Conservation (phyloP, 37 sponge, comb jelly and placozoan species). For the Bolinopsis microptera region DNA sequence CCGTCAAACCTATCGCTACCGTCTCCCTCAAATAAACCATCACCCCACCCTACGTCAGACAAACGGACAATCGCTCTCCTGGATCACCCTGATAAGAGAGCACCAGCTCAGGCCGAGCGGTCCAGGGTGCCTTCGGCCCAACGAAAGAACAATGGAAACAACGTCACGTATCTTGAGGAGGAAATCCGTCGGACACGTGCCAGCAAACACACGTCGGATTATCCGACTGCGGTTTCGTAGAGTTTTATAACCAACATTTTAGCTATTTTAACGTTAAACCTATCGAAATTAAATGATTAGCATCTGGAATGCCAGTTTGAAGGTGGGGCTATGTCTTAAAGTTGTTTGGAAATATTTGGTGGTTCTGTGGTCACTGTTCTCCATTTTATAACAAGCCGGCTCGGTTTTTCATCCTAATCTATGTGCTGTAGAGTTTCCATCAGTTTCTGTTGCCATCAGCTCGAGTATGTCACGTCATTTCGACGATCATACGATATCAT, state of each 20-base stretch:
- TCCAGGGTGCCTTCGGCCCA: not conserved
- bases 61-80: conserved; percentile 38
- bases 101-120: not conserved
- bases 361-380: not conserved
- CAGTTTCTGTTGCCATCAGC: no score
- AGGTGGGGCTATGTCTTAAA: not conserved
- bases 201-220: conserved; percentile 50
- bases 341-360: not conserved
- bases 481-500: no score
- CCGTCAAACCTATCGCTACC: not conserved
- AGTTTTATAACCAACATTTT: not conserved
- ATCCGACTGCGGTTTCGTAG: conserved; percentile 59
- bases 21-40: conserved; percentile 40
- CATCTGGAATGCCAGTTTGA: conserved; percentile 1
- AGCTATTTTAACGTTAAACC: conserved; percentile 35
- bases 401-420: not conserved
- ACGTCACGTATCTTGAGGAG: conserved; percentile 60
- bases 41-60: not conserved
- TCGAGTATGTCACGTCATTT: no score
- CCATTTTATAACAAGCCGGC: no score
- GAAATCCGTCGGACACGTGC: conserved; percentile 45
- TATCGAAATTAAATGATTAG: not conserved
- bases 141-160: not conserved
- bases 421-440: no score
- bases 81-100: conserved; percentile 14